These are phyloP conservation scores for Lates calcarifer DNA, from an alignment of 2,113 vertebrate species.

Conservation along the genomic window DNA sequence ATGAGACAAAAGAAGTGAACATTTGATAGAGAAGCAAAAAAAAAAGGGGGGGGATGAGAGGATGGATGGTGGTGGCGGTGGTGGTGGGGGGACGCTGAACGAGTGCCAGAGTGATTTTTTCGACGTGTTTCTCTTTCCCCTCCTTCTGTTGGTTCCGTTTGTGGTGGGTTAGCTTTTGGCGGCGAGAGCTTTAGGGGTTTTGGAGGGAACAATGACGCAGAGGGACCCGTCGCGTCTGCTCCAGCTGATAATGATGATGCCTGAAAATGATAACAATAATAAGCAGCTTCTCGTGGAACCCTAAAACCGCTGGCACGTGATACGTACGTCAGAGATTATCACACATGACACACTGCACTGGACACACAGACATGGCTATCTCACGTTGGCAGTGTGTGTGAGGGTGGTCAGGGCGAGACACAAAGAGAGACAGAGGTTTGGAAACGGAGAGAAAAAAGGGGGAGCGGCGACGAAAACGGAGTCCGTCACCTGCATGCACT, in stretches of 20 bases:
- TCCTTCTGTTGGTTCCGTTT: conserved; percentile 74
- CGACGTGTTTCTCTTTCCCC: conserved; percentile 60
- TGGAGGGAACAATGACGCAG: conserved; percentile 79
- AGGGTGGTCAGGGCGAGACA: conserved; percentile 68
- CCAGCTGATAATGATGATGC: conserved; percentile 85
- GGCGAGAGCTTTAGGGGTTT: conserved; percentile 66
- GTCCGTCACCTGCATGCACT: conserved; percentile 67
- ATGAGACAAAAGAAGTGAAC: conserved; percentile 70
- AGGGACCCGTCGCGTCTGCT: conserved; percentile 75
- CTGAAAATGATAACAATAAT: conserved; percentile 81
- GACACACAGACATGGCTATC: conserved; percentile 73
- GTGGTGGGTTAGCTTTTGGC: conserved; percentile 75
- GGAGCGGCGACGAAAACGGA: conserved; percentile 28
- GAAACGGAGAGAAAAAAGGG: conserved; percentile 38
- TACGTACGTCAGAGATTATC: conserved; percentile 73
- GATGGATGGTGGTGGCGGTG: no score
- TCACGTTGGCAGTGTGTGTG: conserved; percentile 68
- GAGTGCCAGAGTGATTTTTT: conserved; percentile 80
- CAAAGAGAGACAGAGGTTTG: conserved; percentile 67
- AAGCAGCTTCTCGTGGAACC: conserved; percentile 77
- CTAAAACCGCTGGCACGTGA: conserved; percentile 71
- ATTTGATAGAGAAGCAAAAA: conserved; percentile 66
- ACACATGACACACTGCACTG: conserved; percentile 69
- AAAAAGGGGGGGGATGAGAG: conserved; percentile 63
- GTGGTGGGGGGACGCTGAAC: conserved; percentile 71